Evolutionary conservation across 1,140 invertebrate species (phyloP).

Genomic region (Vollenhovia emeryi): DNA sequence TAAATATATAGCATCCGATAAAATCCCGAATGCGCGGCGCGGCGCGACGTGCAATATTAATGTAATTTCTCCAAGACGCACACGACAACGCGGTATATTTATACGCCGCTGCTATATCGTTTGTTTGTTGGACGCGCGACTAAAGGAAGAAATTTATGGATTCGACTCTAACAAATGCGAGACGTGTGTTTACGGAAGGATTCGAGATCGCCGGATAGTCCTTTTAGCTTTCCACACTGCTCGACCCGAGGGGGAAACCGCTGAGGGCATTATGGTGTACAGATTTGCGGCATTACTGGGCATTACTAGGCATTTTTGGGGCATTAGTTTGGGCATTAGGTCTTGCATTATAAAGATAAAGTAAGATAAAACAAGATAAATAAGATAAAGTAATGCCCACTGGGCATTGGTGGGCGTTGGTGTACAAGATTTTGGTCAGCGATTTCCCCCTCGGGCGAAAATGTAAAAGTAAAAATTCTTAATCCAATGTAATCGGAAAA

Average conservation of each 20-base stretch:
- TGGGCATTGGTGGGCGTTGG: too few relatives aligned
- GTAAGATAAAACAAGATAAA: too few relatives aligned
- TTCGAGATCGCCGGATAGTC: slow-evolving; percentile 12
- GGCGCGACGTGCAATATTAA: slow-evolving; percentile 43
- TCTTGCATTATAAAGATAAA: too few relatives aligned
- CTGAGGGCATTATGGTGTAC: too few relatives aligned
- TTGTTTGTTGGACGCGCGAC: neutral
- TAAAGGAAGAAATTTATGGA: slow-evolving; percentile 25
- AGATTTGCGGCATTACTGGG: too few relatives aligned
- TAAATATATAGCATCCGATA: slow-evolving; percentile 54
- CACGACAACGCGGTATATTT: slow-evolving; percentile 22
- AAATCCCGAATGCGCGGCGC: slow-evolving; percentile 9
- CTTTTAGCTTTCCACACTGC: neutral
- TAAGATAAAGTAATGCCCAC: too few relatives aligned
- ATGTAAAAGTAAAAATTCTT: neutral
- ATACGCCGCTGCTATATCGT: neutral
- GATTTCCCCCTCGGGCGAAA: too few relatives aligned
- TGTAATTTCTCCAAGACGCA: slow-evolving; percentile 43
- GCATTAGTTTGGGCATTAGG: too few relatives aligned
- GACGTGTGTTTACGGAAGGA: neutral
- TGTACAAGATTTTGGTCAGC: too few relatives aligned
- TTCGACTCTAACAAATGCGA: neutral
- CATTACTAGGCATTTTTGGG: too few relatives aligned
- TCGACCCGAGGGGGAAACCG: too few relatives aligned
- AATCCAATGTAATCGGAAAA: slow-evolving; percentile 4